These are phyloP conservation scores for Oopsacas minuta DNA, from an alignment of 37 sponge, comb jelly and placozoan species.

Conservation along the genomic window DNA sequence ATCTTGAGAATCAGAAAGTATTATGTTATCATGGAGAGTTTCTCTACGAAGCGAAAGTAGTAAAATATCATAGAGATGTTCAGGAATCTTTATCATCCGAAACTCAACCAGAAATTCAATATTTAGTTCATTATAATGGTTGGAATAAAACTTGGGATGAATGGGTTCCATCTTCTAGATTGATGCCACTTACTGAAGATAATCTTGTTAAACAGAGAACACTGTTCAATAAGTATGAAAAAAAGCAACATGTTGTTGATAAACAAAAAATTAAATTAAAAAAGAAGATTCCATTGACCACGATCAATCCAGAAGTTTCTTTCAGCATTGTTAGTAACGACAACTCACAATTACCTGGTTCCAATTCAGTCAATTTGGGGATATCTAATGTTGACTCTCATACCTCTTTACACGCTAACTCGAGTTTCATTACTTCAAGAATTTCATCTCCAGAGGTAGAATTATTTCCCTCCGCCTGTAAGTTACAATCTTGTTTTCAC, in stretches of 20 bases:
- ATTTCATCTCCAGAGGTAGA: too few species aligned
- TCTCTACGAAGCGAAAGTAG: not conserved
- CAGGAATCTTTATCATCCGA: not conserved
- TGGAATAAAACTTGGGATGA: slow-evolving; percentile 12
- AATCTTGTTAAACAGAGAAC: not conserved
- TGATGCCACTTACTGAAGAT: not conserved
- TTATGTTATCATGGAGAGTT: not conserved
- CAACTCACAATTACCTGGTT: too few species aligned
- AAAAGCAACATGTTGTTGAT: not conserved
- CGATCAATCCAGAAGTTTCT: too few species aligned
- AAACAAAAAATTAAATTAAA: not conserved
- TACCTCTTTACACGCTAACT: too few species aligned
- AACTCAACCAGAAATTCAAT: not conserved
- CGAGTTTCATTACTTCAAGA: too few species aligned
- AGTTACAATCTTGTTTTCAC: too few species aligned
- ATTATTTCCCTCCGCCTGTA: too few species aligned
- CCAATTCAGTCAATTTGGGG: too few species aligned
- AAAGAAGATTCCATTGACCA: too few species aligned
- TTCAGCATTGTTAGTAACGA: too few species aligned
- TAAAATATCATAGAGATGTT: not conserved
- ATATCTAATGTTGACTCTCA: too few species aligned
- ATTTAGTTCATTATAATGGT: slow-evolving; percentile 5
- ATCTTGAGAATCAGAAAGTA: not conserved
- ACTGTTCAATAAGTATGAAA: not conserved
- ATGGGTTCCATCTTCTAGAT: not conserved